A percentile compares a stretch with the other conserved stretches of the same genome.
Conservation (phyloP, 53 echinoderm and acorn worm species). For the Crossaster papposus region DNA sequence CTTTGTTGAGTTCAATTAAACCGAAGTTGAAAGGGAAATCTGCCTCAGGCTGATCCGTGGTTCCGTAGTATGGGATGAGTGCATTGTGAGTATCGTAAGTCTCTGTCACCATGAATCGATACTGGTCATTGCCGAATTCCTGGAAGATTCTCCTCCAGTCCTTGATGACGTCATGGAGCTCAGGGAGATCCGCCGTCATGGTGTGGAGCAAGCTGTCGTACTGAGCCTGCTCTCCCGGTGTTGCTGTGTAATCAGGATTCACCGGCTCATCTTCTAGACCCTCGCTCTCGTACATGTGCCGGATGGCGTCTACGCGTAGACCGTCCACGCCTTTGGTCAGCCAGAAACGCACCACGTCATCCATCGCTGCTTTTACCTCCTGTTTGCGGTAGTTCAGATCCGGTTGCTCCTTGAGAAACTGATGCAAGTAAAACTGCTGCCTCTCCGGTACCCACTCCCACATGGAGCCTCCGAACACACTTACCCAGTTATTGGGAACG, state of each 20-base stretch:
- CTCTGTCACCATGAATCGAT: slow-evolving; percentile 81
- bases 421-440: slow-evolving; percentile 83
- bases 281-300: slow-evolving; percentile 59
- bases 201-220: slow-evolving; percentile 82
- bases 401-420: slow-evolving; percentile 85
- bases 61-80: slow-evolving; percentile 80
- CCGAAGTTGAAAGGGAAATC: slow-evolving; percentile 91
- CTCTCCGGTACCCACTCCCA: slow-evolving; percentile 81
- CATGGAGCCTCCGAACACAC: slow-evolving; percentile 79
- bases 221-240: slow-evolving; percentile 63
- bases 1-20: slow-evolving; percentile 62
- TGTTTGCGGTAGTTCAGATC: slow-evolving; percentile 78
- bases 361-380: slow-evolving; percentile 65
- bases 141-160: slow-evolving; percentile 66
- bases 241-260: slow-evolving; percentile 50
- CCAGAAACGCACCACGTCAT: slow-evolving; percentile 63
- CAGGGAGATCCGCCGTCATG: slow-evolving; percentile 69
- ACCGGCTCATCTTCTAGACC: slow-evolving; percentile 40
- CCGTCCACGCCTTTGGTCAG: slow-evolving; percentile 63
- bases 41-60: slow-evolving; percentile 70
- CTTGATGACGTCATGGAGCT: slow-evolving; percentile 70
- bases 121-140: slow-evolving; percentile 14
- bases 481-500: slow-evolving; percentile 90
- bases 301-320: slow-evolving; percentile 53
- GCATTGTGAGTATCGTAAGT: slow-evolving; percentile 70